Evolutionary conservation across 2,888 invertebrate species (phyloP).

Genomic region (Athalia cordata): DNA sequence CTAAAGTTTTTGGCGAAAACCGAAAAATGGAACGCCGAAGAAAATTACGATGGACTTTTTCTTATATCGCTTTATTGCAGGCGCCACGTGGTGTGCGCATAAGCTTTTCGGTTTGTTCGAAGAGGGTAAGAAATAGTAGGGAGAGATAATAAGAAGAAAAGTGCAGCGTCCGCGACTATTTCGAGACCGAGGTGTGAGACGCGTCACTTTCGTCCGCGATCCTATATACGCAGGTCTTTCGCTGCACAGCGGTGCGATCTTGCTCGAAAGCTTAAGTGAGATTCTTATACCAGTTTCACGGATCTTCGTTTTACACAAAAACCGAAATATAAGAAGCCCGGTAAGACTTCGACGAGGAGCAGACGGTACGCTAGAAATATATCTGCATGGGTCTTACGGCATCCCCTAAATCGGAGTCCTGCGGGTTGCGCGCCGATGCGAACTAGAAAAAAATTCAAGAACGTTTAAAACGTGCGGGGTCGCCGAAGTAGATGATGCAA

Average conservation of each 20-base stretch:
- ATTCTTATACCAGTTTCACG: slow-evolving; percentile 45
- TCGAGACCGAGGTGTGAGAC: slow-evolving; percentile 43
- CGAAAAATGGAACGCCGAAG: background rate
- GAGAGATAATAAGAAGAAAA: slow-evolving; percentile 6
- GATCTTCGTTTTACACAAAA: slow-evolving; percentile 23
- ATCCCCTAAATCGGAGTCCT: background rate
- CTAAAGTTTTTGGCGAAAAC: background rate
- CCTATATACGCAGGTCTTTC: slow-evolving; percentile 9
- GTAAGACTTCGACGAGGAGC: slow-evolving; percentile 45
- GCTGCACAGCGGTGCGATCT: background rate
- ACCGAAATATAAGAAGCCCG: background rate
- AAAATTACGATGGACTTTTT: background rate
- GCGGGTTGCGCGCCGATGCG: background rate
- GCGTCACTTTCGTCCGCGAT: slow-evolving; percentile 41
- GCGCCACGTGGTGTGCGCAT: too few species aligned
- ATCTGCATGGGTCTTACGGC: background rate
- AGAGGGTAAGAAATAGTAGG: background rate
- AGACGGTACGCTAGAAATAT: slow-evolving; percentile 43
- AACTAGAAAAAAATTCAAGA: too few species aligned
- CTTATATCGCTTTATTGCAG: too few species aligned
- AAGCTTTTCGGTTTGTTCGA: too few species aligned
- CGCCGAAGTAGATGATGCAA: background rate
- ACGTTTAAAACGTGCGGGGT: too few species aligned
- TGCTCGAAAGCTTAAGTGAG: slow-evolving; percentile 47
- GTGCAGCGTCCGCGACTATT: slow-evolving; percentile 37